A percentile compares a stretch with the other conserved stretches of the same genome.
Evolutionary conservation across 1,140 invertebrate species (phyloP).

Genomic region (Polyergus mexicanus): DNA sequence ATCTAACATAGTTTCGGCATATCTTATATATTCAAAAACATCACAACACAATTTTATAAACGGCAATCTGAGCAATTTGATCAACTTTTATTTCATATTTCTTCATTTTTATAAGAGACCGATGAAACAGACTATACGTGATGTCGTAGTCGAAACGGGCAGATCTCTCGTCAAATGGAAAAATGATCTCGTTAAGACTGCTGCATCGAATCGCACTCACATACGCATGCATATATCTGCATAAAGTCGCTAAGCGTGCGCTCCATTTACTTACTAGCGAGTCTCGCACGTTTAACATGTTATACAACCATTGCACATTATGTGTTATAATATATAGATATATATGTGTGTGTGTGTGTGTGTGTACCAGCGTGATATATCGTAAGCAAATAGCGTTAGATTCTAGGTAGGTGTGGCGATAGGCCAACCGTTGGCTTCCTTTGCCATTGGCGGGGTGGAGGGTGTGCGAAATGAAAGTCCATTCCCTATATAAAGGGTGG

Average conservation of each 20-base stretch:
- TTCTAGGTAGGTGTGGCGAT: constrained; percentile 84
- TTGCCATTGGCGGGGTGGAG: constrained; percentile 79
- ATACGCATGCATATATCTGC: constrained; percentile 49
- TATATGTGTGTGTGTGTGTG: constrained; percentile 71
- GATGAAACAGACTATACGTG: not conserved
- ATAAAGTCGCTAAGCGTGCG: constrained; percentile 62
- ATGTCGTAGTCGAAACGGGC: not conserved
- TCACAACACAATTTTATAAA: not conserved
- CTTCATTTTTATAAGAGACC: not conserved
- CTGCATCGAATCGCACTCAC: constrained; percentile 36
- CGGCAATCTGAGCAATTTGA: not conserved
- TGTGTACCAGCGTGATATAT: constrained; percentile 71
- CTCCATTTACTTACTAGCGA: constrained; percentile 71
- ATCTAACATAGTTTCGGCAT: not conserved
- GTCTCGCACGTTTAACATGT: constrained; percentile 76
- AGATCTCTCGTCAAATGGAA: constrained; percentile 17
- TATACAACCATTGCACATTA: constrained; percentile 82
- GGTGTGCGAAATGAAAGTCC: constrained; percentile 85
- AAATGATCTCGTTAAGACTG: constrained; percentile 62
- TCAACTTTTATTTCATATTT: not conserved
- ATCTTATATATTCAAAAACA: not conserved
- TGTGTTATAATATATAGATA: constrained; percentile 79
- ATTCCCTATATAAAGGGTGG: constrained; percentile 87
- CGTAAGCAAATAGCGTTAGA: constrained; percentile 80
- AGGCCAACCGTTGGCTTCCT: constrained; percentile 81